Evolutionary conservation across 2,797 vertebrate species (phyloP).

Genomic region (Danio aesculapii): DNA sequence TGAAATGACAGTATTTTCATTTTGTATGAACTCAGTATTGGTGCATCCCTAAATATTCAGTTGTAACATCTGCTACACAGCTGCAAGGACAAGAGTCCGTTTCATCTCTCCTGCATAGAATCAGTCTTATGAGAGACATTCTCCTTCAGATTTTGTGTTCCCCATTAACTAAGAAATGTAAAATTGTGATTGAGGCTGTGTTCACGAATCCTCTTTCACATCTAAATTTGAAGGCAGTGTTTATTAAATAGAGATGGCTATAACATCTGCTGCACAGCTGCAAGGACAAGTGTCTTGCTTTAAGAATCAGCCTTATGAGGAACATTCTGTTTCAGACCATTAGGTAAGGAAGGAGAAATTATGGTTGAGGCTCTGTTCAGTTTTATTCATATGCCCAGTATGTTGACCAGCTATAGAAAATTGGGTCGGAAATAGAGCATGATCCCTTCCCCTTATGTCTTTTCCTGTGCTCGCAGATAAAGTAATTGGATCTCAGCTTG

Average conservation of each 20-base stretch:
- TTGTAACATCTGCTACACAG: neutral
- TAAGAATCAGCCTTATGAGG: neutral
- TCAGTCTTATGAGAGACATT: neutral
- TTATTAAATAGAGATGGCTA: neutral
- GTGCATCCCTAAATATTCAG: neutral
- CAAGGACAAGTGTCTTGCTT: neutral
- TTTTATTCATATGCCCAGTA: slow-evolving; percentile 26
- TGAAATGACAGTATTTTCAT: too few species aligned
- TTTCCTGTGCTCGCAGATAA: slow-evolving; percentile 35
- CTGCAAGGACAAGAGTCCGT: neutral
- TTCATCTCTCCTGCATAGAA: neutral
- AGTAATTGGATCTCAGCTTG: slow-evolving; percentile 58
- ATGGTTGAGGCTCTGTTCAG: neutral
- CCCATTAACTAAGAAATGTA: neutral
- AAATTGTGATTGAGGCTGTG: neutral
- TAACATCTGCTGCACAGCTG: neutral
- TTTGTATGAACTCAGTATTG: too few species aligned
- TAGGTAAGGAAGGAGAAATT: neutral
- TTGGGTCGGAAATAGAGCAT: slow-evolving; percentile 28
- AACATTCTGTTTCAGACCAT: neutral
- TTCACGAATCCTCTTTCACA: neutral
- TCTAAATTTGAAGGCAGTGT: neutral
- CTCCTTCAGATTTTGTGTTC: neutral
- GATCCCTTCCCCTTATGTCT: slow-evolving; percentile 36
- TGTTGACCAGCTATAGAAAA: slow-evolving; percentile 23